Percentiles rank a stretch among this genome's conserved stretches.
Evolutionary conservation across 2,797 vertebrate genomes (phyloP).

Genomic region (Poeciliopsis gracilis): DNA sequence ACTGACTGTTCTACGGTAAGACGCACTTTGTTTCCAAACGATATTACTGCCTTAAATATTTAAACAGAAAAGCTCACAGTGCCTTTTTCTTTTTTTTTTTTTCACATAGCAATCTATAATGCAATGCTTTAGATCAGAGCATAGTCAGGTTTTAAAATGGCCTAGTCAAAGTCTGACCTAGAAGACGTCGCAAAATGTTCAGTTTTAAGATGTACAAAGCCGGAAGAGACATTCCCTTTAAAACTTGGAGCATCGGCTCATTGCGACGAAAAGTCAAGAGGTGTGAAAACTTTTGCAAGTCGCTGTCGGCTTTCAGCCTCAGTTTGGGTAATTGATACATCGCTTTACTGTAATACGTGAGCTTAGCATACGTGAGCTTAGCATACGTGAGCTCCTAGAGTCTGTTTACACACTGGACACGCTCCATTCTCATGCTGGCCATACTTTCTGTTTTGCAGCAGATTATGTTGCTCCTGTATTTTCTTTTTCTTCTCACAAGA

Average conservation of each 20-base stretch:
- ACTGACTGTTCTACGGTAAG: not conserved
- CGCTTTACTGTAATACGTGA: not conserved
- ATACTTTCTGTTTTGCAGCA: not conserved
- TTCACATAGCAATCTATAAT: not conserved
- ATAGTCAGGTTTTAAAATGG: not conserved
- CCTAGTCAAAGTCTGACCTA: not conserved
- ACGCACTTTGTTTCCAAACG: not conserved
- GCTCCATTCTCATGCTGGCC: not conserved
- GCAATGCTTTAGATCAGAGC: not conserved
- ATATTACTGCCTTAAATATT: not conserved
- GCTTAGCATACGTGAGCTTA: not conserved
- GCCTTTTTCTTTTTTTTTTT: not conserved
- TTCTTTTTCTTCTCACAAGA: not conserved
- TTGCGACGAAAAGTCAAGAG: not conserved
- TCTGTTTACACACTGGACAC: not conserved
- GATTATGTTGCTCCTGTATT: conserved; percentile 1
- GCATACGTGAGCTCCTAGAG: not conserved
- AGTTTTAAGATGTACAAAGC: not conserved
- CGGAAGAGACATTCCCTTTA: not conserved
- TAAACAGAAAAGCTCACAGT: not conserved
- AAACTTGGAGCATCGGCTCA: not conserved
- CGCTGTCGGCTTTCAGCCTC: not conserved
- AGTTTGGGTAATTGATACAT: not conserved
- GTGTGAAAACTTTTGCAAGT: not conserved
- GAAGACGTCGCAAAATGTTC: not conserved